These are phyloP conservation scores for Cheilinus undulatus DNA, from an alignment of 2,113 vertebrate species.

Conservation along the genomic window DNA sequence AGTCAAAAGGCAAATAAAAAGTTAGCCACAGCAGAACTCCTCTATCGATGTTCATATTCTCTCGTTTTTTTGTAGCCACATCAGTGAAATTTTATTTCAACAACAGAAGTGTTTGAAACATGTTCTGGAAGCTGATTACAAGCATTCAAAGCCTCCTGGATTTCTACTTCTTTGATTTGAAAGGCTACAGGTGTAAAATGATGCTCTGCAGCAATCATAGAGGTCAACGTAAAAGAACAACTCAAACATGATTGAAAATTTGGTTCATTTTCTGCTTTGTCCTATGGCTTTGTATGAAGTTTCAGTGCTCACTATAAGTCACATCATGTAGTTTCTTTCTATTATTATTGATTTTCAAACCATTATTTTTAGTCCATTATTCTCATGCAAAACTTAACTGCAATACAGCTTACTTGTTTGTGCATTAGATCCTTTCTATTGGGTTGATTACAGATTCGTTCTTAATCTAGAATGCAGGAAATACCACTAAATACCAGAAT, in stretches of 20 bases:
- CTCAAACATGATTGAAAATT: conserved; percentile 14
- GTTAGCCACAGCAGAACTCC: conserved; percentile 13
- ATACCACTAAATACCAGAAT: no score
- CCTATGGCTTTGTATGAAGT: conserved; percentile 7
- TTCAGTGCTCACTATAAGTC: not conserved
- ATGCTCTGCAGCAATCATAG: conserved; percentile 33
- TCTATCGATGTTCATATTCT: conserved; percentile 20
- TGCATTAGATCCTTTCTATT: no score
- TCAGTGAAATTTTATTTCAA: conserved; percentile 41
- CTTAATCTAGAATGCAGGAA: no score
- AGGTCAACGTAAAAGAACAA: conserved; percentile 33
- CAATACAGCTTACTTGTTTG: no score
- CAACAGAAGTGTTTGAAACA: conserved; percentile 35
- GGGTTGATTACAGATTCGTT: no score
- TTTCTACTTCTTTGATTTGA: conserved; percentile 46
- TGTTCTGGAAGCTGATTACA: conserved; percentile 48
- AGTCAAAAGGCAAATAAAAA: conserved; percentile 46
- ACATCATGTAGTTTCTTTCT: not conserved
- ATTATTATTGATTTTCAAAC: no score
- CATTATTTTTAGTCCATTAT: no score
- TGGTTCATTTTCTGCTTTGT: conserved; percentile 24
- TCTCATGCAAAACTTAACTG: no score
- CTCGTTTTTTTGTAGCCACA: conserved; percentile 5
- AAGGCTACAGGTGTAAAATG: conserved; percentile 20
- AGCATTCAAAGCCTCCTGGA: conserved; percentile 43